Evolutionary conservation across 2,113 vertebrate genomes (phyloP), one percentile per base, ranked within the genome.

Genomic region (Damaliscus lunatus): DNA sequence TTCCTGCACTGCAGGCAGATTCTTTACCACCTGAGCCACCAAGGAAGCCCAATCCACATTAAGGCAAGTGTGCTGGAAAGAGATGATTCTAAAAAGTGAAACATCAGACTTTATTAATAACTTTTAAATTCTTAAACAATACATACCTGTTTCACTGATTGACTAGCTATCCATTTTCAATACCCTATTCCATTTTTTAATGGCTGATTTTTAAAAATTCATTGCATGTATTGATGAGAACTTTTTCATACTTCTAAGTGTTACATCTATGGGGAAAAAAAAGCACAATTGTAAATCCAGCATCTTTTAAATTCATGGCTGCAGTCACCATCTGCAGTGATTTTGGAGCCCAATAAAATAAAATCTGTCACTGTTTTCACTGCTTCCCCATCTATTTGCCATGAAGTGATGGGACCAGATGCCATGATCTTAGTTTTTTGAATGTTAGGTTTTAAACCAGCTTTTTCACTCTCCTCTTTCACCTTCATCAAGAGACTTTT

Each of bases 231-330:
- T 60, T 53, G 84, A 90, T 92, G 36, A 95, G 21, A 29, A 55
- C 29, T 59, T 88, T 64, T 64, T 16, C n/a, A 4, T 46, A 77
- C 43, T 77, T 96, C 91, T 82, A 91, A 88, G 88, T 55, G 17
- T 90, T 91, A 83, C 21, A 25, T 89, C 19, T 74, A 40, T 36
- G 21, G 36, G 13, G n/a, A 1, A 12, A 4, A 52, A 31, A n/a
- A 89, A 60, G 31, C 81, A 52, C 36, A 95, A 62, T 96, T 77
- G 50, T 59, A 90, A 93, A 97, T 84, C 92, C 94, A 93, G 17
- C 17, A 17, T 67, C 8, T 21, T 67, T 67, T 67, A 36, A 67
- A 21, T 67, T 67, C 33, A 67, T 36, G 64, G 64, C 64, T 67
- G 17, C 8, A 67, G 33, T 67, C 64, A 67, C 33, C 33, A 36